Base-by-base conservation (phyloP, 2,888 invertebrate species). In the Dolomedes plantarius region DNA sequence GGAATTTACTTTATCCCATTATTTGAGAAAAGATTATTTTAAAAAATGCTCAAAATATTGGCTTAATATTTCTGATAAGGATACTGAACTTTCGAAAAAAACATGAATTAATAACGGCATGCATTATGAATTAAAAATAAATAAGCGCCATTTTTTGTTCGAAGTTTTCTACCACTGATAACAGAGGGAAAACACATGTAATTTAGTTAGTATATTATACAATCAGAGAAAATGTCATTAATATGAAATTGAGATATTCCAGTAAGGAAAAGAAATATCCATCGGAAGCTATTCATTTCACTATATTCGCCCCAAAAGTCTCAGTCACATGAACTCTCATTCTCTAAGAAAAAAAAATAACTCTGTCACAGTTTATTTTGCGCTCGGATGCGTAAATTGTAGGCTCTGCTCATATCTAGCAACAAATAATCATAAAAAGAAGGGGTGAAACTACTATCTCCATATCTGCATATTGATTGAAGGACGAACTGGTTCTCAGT, bases 401-500 rank as follows among this genome's bases (percentile, higher is more conserved):
- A 23, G 31, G 46, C 7, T 28, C n/a, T n/a, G 13, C 11, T 76
- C 74, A 11, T 62, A 27, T 76, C 23, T 67, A 11, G n/a, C 28
- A 19, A 39, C 27, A 64, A 75, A 28, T 32, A 41, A 9, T 9
- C 19, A 31, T 31, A 19, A 56, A 32, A 23, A 46, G 9, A 19
- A 23, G 32, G 19, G 28, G 32, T 23, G 23, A 9, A 28, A 36
- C 28, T 39, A 16, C 74, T 64, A 75, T 67, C 36, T 46, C 28
- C 19, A 29, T 31, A 71, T 36, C 71, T 62, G 71, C 71, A 71
- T 78, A 71, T 56, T 78, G 78, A 62, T 78, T 64, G 71, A 39
- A 19, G 39, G 27, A 9, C 19, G 23, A 69, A 13, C 62, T n/a
- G 71, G 11, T 41, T 71, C 39, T 71, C 71, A 78, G 41, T 36